phyloP scores from a whole-genome alignment of 2,888 invertebrate genomes.

The Copidosoma aretas region DNA sequence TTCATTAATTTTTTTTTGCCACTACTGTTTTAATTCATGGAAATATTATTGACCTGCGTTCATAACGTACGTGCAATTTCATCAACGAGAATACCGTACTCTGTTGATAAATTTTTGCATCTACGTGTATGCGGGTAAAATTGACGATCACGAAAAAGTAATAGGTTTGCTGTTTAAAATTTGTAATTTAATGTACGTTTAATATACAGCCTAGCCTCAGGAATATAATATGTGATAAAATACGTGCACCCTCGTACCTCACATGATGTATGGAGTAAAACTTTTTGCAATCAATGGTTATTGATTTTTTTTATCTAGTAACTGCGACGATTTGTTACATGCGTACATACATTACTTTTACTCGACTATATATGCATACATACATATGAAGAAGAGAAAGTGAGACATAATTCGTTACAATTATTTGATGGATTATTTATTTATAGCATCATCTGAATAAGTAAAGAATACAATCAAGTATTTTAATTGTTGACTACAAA shows the following conservation, averaged over 20 bases:
- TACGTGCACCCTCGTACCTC: neutral
- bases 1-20: constrained; percentile 1
- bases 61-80: too few species aligned
- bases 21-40: neutral
- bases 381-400: neutral
- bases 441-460: neutral
- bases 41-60: too few species aligned
- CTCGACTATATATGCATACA: neutral
- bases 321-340: too few species aligned
- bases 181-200: too few species aligned
- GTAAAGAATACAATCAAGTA: neutral
- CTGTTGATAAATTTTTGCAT: too few species aligned
- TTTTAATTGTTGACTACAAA: neutral
- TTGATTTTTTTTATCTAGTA: neutral
- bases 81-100: too few species aligned
- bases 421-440: neutral
- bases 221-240: neutral
- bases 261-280: neutral
- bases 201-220: too few species aligned
- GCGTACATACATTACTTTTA: neutral
- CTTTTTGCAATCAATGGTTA: neutral
- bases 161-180: too few species aligned
- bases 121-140: too few species aligned
- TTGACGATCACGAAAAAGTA: too few species aligned
- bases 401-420: neutral